Evolutionary conservation across 2,888 invertebrate genomes (phyloP), one percentile per base, ranked within the genome.

Genomic region (Drosophila bunnanda): DNA sequence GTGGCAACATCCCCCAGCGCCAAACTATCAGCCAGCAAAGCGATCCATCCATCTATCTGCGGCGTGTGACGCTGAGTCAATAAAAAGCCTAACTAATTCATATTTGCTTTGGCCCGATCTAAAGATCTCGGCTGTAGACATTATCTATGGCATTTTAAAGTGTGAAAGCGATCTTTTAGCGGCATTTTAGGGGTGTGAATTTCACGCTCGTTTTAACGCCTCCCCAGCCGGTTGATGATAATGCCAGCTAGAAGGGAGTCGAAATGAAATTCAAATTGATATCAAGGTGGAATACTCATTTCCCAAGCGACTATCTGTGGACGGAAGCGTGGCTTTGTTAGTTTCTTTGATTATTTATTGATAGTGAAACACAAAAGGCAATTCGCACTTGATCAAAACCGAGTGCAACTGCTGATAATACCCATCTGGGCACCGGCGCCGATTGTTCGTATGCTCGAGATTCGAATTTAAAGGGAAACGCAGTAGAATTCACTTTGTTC

Each of bases 181-280:
- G 57, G 39, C 46, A 77, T 46, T 79, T 88, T 34, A 56, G 68
- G 70, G 78, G 82, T 87, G 89, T 87, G 88, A 89, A 71, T 69
- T 78, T 83, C 32, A 66, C 82, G 61, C 68, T 65, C 46, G 58
- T 61, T 65, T 65, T 50, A 34, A 53, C 62, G 52, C 64, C 50
- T 55, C 17, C 30, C 25, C 30, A 25, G 20, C 30, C 44, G 9
- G 8, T n/a, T 20, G 30, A 10, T 30, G 38, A 30, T 30, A 58
- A 7, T 38, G 38, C n/a, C 9, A 30, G 39, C 1, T 28, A 15
- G 9, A 22, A 15, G 39, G 10, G 13, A 43, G 13, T 17, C 12
- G 15, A 41, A 44, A 32, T 44, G 64, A 56, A 43, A 46, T 9
- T 46, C 66, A 77, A 73, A 57, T 32, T 25, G 5, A 34, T 46